Base-by-base conservation (phyloP, 2,113 vertebrate genomes). In the Zapus hudsonius region DNA sequence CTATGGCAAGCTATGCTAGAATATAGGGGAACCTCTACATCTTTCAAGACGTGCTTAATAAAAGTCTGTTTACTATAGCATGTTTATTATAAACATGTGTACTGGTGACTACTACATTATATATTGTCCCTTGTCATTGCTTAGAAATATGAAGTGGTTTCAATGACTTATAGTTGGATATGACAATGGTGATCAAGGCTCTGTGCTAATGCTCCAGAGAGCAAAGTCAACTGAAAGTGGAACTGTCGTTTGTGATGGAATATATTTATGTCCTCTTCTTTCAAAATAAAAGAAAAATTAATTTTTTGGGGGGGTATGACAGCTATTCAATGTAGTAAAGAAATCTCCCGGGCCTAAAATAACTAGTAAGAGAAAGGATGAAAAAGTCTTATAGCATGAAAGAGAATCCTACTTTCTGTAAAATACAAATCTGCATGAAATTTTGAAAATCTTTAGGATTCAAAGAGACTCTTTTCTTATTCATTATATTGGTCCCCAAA, bases 1-100 rank as follows among this genome's bases (percentile, higher is more conserved):
- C 93, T 91, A 95, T 44, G n/a, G 29, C 67, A 87, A 95, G 70
- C 93, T 94, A 93, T 52, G 57, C 90, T 96, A 95, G 91, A 67
- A 92, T 92, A 96, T n/a, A 89, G 57, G 92, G 90, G 72, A 69
- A 87, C 27, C 4, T 92, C 92, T 93, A 95, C 33, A 85, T 76
- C 36, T 93, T 91, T 93, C 42, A 57, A 92, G 88, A 85, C 78
- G 80, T 79, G 61, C 78, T 91, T 90, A 59, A 83, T 89, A 92
- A 92, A 91, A 20, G 83, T 78, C 74, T 74, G 42, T 87, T 84
- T 89, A 69, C 59, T 85, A 78, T 57, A 86, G 63, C 44, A 57
- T 80, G 89, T 55, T 89, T n/a, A n/a, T n/a, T n/a, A n/a, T n/a
- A 90, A 73, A 70, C 82, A 93, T 92, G 13, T 83, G 57, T 59